Conservation (phyloP, 2,888 invertebrate genomes). For the Drosophila kambysellisi region DNA sequence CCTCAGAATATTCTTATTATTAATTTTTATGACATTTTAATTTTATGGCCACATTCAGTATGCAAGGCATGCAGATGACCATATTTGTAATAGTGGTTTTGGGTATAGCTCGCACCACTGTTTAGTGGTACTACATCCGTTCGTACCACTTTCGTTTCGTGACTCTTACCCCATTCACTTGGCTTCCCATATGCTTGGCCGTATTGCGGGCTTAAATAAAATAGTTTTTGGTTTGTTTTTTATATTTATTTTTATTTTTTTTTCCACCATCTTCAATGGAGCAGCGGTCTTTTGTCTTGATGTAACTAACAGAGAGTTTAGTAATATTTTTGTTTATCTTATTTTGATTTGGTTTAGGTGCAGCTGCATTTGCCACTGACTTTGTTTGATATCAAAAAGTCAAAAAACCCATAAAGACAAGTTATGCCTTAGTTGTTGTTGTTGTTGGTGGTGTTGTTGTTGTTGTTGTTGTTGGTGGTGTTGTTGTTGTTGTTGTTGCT, state of each 20-base stretch:
- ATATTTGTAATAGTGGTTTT: constrained; percentile 3
- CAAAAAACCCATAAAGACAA: constrained; percentile 47
- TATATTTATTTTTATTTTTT: not conserved
- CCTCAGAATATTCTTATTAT: constrained; percentile 30
- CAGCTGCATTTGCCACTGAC: constrained; percentile 56
- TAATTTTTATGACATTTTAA: not conserved
- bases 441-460: too few species aligned
- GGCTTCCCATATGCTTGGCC: constrained; percentile 38
- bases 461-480: constrained; percentile 22
- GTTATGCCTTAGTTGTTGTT: constrained; percentile 26
- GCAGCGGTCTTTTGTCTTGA: constrained; percentile 24
- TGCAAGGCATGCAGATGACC: constrained; percentile 27
- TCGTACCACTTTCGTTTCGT: constrained; percentile 73
- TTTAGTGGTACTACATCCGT: constrained; percentile 63
- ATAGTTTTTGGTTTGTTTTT: constrained; percentile 1
- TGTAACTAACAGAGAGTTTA: constrained; percentile 57
- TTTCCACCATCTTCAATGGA: constrained; percentile 24
- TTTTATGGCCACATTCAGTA: constrained; percentile 2
- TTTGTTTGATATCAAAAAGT: constrained; percentile 48
- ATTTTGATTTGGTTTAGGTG: constrained; percentile 16
- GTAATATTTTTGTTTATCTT: constrained; percentile 42
- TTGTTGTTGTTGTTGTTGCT: constrained; percentile 29
- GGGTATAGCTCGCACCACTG: constrained; percentile 54
- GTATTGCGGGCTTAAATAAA: constrained; percentile 11
- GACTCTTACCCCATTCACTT: constrained; percentile 48